Evolutionary conservation across 2,797 vertebrate species (phyloP).

Genomic region (Pseudomugil tenellus): DNA sequence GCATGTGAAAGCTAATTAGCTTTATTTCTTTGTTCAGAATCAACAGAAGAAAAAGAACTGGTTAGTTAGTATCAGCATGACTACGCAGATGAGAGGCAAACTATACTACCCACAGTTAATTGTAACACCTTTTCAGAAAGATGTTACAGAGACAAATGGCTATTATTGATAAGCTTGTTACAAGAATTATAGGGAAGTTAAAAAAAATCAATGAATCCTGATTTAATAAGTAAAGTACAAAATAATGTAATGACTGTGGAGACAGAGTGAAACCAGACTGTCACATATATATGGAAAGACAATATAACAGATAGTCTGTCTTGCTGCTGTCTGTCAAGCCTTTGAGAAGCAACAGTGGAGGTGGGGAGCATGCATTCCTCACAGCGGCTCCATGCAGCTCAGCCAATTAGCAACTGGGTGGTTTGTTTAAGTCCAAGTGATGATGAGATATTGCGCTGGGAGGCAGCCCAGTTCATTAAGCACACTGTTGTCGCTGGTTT

Average conservation of each 20-base stretch:
- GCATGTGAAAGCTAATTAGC: slow-evolving; percentile 51
- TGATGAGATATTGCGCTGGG: slow-evolving; percentile 80
- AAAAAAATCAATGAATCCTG: slow-evolving; percentile 21
- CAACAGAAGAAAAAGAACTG: slow-evolving; percentile 32
- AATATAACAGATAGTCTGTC: slow-evolving; percentile 66
- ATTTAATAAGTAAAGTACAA: slow-evolving; percentile 21
- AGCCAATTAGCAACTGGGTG: slow-evolving; percentile 80
- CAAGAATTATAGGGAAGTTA: slow-evolving; percentile 3
- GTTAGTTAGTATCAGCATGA: background rate
- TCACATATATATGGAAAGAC: slow-evolving; percentile 73
- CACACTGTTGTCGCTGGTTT: slow-evolving; percentile 76
- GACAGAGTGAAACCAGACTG: slow-evolving; percentile 57
- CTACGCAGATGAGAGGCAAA: background rate
- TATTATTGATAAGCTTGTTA: slow-evolving; percentile 35
- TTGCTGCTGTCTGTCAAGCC: slow-evolving; percentile 73
- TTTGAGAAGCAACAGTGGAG: slow-evolving; percentile 72
- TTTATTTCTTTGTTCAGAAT: slow-evolving; percentile 55
- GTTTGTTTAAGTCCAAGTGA: slow-evolving; percentile 78
- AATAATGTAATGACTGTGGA: slow-evolving; percentile 26
- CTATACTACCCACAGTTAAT: background rate
- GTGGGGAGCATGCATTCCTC: slow-evolving; percentile 77
- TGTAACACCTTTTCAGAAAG: background rate
- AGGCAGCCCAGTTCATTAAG: slow-evolving; percentile 81
- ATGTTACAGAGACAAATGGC: background rate
- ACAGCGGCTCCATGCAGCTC: slow-evolving; percentile 73